Conservation (phyloP, 2,113 vertebrate species). For the Murina feae region DNA sequence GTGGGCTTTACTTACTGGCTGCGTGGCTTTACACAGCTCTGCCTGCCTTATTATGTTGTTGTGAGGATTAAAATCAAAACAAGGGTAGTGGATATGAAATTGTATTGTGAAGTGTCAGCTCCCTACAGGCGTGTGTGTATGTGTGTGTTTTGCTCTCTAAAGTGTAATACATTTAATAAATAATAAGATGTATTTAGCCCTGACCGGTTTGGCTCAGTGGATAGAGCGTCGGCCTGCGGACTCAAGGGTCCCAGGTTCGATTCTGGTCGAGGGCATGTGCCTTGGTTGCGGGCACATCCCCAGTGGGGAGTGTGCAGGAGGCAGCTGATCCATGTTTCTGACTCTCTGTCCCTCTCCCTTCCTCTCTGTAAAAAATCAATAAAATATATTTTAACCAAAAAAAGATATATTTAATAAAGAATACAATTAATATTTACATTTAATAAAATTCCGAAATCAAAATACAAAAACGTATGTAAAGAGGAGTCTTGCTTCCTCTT, state of each 20-base stretch:
- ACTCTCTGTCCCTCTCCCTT: too few relatives aligned
- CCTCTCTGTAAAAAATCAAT: too few relatives aligned
- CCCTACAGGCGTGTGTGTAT: not conserved
- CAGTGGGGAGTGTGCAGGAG: too few relatives aligned
- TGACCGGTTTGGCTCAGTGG: too few relatives aligned
- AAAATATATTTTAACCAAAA: too few relatives aligned
- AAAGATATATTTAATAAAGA: not conserved
- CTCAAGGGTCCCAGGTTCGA: too few relatives aligned
- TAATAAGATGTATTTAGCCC: not conserved
- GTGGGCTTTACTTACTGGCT: not conserved
- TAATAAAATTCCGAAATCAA: not conserved
- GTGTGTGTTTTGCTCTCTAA: not conserved
- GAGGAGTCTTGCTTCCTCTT: not conserved
- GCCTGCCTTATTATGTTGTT: not conserved
- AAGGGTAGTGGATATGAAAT: not conserved
- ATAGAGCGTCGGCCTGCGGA: too few relatives aligned
- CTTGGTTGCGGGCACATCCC: too few relatives aligned
- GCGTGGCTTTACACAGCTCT: not conserved
- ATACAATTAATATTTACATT: too few relatives aligned
- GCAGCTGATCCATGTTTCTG: too few relatives aligned
- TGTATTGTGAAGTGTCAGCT: not conserved
- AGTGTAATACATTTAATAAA: constrained; percentile 37
- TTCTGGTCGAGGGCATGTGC: too few relatives aligned
- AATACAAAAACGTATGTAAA: not conserved
- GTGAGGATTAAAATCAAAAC: not conserved